phyloP scores from a whole-genome alignment of 2,888 invertebrate genomes.

The Nomada fabriciana region DNA sequence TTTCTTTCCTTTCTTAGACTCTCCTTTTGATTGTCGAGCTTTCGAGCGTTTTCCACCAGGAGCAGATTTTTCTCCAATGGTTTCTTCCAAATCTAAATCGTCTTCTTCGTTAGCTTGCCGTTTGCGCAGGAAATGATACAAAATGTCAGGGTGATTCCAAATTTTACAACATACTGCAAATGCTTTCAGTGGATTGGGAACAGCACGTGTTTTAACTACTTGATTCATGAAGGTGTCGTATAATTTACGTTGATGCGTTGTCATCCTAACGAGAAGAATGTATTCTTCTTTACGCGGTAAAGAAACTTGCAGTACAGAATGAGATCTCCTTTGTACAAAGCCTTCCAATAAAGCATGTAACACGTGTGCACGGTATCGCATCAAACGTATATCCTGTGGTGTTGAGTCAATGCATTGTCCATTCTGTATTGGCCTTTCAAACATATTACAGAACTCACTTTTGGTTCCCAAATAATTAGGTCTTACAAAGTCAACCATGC shows the following conservation, averaged over 20 bases:
- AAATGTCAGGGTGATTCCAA: conserved; percentile 97
- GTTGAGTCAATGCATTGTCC: conserved; percentile 99
- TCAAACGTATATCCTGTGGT: conserved; percentile 95
- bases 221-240: conserved; percentile 98
- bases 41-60: conserved; percentile 82
- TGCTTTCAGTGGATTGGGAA: conserved; percentile 98
- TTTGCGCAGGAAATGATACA: conserved; percentile 94
- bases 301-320: conserved; percentile 95
- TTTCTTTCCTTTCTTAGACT: conserved; percentile 81
- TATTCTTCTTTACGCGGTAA: conserved; percentile 98
- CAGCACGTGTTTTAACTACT: conserved; percentile 93
- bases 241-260: conserved; percentile 94
- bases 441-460: conserved; percentile 99
- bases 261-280: conserved; percentile 95
- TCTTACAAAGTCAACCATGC: conserved; percentile 99
- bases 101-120: conserved; percentile 91
- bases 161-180: conserved; percentile 99
- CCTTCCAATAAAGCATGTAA: conserved; percentile 97
- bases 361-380: conserved; percentile 98
- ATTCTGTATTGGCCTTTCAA: conserved; percentile 98
- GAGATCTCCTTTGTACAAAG: conserved; percentile 98
- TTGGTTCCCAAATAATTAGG: conserved; percentile 98
- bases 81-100: conserved; percentile 93
- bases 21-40: conserved; percentile 83
- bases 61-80: conserved; percentile 86